phyloP scores from a whole-genome alignment of 1,140 invertebrate genomes.

The Phocides pigmalion region DNA sequence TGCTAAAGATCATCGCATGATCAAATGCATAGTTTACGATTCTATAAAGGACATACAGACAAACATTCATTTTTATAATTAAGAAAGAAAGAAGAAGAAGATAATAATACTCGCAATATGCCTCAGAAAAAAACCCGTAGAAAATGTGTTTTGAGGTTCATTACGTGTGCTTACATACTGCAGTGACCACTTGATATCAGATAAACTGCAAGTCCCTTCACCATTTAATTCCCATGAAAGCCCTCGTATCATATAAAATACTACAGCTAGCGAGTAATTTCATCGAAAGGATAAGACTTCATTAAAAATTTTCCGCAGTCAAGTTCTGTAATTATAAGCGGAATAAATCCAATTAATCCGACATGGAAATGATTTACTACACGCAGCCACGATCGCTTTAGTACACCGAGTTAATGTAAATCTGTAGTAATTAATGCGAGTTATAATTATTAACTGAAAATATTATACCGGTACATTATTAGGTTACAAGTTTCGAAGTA shows the following conservation, averaged over 20 bases:
- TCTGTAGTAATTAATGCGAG: slow-evolving; percentile 14
- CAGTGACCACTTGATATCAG: not conserved
- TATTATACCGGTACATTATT: no score
- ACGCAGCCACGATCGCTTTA: slow-evolving; percentile 14
- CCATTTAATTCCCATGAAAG: no score
- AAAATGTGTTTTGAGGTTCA: no score
- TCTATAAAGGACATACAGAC: no score
- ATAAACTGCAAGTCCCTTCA: not conserved
- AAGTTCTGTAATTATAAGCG: slow-evolving; percentile 18
- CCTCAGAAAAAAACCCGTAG: no score
- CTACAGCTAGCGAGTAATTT: not conserved
- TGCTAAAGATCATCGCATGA: no score
- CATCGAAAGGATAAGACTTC: slow-evolving; percentile 10
- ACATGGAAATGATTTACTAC: slow-evolving; percentile 24
- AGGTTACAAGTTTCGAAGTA: no score
- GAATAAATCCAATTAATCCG: slow-evolving; percentile 27
- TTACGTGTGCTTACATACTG: not conserved
- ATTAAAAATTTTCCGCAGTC: slow-evolving; percentile 18
- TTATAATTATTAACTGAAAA: slow-evolving; percentile 15
- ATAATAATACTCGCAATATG: no score
- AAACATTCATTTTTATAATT: no score
- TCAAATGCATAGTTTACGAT: no score
- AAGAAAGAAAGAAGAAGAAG: no score
- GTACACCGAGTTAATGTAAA: slow-evolving; percentile 20
- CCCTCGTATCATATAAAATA: no score